Evolutionary conservation across 1,140 invertebrate genomes (phyloP).

Genomic region (Nephotettix cincticeps): DNA sequence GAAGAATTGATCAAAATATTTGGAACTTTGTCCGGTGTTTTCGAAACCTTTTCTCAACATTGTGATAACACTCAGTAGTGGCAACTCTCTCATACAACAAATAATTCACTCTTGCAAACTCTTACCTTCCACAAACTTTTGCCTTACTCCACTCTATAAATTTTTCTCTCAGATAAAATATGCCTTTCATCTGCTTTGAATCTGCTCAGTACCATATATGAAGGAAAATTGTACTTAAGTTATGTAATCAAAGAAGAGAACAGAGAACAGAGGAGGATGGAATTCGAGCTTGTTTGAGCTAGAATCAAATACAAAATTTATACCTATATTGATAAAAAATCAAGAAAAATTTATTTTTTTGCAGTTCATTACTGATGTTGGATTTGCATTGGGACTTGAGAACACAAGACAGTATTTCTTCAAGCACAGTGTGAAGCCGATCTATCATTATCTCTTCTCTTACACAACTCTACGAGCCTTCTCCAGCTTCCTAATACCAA

Average conservation of each 20-base stretch:
- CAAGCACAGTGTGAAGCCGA: background rate
- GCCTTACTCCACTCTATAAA: no score
- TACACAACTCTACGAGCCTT: background rate
- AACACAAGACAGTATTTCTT: background rate
- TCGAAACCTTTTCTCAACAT: no score
- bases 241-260: background rate
- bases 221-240: background rate
- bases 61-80: no score
- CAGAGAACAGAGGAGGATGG: background rate
- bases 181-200: background rate
- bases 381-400: background rate
- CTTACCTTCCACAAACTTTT: no score
- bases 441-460: background rate
- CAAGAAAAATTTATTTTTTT: background rate
- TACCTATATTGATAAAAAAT: background rate
- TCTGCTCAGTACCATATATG: background rate
- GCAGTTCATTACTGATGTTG: background rate
- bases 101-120: no score
- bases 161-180: background rate
- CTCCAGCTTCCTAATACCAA: background rate
- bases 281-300: background rate
- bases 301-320: background rate
- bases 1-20: no score
- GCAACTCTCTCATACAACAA: no score
- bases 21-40: no score